Percentiles rank a stretch among this genome's conserved stretches.
phyloP scores from a whole-genome alignment of 2,888 invertebrate genomes.

The Eristalis arbustorum region DNA sequence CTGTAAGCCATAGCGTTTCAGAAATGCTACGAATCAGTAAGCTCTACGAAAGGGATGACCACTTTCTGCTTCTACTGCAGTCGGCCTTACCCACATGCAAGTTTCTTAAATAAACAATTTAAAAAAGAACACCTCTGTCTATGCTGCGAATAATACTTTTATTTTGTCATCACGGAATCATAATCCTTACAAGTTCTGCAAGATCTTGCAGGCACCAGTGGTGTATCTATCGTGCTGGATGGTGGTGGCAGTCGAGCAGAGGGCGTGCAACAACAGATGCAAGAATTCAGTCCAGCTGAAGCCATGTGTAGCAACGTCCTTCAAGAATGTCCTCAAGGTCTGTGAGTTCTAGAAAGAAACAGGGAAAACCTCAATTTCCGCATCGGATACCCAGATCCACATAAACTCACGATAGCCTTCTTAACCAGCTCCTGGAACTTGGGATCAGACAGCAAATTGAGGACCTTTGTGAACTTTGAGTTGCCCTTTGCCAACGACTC shows the following conservation, averaged over 20 bases:
- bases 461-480: constrained; percentile 39
- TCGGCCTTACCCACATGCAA: no score
- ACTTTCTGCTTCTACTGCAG: no score
- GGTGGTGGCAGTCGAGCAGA: constrained; percentile 52
- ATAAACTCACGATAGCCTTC: constrained; percentile 43
- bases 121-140: no score
- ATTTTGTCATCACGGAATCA: not conserved
- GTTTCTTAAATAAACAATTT: no score
- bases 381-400: not conserved
- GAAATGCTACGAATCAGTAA: no score
- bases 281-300: constrained; percentile 61
- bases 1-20: no score
- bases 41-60: no score
- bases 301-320: constrained; percentile 42
- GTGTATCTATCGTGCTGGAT: constrained; percentile 55
- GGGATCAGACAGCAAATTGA: constrained; percentile 36
- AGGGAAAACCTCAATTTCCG: not conserved
- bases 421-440: constrained; percentile 45
- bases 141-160: not conserved
- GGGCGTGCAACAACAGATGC: constrained; percentile 50
- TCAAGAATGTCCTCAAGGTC: constrained; percentile 46
- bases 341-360: constrained; percentile 52
- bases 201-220: constrained; percentile 46
- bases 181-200: constrained; percentile 39
- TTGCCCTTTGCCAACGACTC: not conserved